phyloP scores from a whole-genome alignment of 2,113 vertebrate species.

The Mirounga angustirostris region DNA sequence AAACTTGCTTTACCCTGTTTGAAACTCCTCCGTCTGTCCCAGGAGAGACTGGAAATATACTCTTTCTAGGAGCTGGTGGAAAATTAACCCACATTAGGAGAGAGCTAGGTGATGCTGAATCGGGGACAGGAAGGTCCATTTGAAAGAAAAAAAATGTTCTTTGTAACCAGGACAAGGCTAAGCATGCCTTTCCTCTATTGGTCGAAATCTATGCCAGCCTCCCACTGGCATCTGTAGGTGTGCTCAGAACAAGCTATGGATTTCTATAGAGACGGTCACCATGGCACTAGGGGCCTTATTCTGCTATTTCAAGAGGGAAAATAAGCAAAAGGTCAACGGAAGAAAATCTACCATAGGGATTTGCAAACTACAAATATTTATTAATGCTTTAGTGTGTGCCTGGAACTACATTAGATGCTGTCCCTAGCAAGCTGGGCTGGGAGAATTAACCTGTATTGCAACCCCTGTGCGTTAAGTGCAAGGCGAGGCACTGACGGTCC shows the following conservation, averaged over 20 bases:
- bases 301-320: constrained; percentile 66
- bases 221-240: constrained; percentile 67
- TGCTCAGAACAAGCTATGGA: constrained; percentile 59
- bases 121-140: constrained; percentile 74
- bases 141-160: constrained; percentile 59
- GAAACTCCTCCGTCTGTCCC: constrained; percentile 29
- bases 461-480: rapidly evolving
- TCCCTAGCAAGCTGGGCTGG: rapidly evolving
- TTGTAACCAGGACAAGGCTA: constrained; percentile 78
- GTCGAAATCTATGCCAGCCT: constrained; percentile 79
- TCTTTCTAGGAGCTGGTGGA: constrained; percentile 77
- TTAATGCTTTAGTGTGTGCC: not conserved
- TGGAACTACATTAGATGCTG: not conserved
- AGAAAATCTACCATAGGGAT: not conserved
- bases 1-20: constrained; percentile 45
- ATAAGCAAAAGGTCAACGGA: constrained; percentile 68
- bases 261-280: constrained; percentile 79
- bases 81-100: constrained; percentile 73
- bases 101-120: constrained; percentile 60
- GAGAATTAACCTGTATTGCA: not conserved
- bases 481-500: not conserved
- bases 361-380: not conserved
- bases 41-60: constrained; percentile 55
- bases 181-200: constrained; percentile 61
- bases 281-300: constrained; percentile 58